Conservation (phyloP, 1,140 invertebrate genomes). For the Coelopa frigida region DNA sequence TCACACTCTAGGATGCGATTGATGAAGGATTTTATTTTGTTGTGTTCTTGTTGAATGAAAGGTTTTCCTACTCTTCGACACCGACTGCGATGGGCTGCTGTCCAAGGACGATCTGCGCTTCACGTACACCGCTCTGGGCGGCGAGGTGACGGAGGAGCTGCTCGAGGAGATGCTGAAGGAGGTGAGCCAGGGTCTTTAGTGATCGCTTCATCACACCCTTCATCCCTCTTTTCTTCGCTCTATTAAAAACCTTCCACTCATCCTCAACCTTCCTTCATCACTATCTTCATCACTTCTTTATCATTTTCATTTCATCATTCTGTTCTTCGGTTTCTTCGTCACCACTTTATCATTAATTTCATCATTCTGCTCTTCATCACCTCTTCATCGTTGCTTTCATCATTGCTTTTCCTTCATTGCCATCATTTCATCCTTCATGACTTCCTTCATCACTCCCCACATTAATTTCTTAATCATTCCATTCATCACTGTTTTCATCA, state of each 20-base stretch:
- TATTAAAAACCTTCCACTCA: too few species aligned
- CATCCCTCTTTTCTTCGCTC: too few species aligned
- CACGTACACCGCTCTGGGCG: constrained; percentile 51
- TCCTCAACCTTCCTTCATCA: too few species aligned
- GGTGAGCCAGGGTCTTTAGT: too few species aligned
- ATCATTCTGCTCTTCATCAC: too few species aligned
- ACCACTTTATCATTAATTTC: too few species aligned
- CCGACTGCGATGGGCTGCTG: constrained; percentile 54
- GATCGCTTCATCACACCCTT: too few species aligned
- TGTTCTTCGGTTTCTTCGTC: too few species aligned
- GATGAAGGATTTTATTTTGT: neutral
- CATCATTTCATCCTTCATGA: neutral
- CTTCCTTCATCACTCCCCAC: neutral
- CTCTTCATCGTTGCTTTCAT: neutral
- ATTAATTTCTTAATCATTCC: neutral
- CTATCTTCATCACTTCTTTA: too few species aligned
- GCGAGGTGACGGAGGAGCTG: constrained; percentile 48
- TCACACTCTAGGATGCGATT: neutral
- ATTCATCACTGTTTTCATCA: too few species aligned
- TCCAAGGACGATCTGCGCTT: constrained; percentile 52
- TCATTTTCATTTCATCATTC: too few species aligned
- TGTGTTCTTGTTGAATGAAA: constrained; percentile 18
- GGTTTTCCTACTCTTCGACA: constrained; percentile 55
- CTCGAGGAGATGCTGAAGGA: constrained; percentile 54
- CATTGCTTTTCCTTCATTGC: neutral